phyloP scores from a whole-genome alignment of 2,113 vertebrate genomes.

The Maccullochella peelii region DNA sequence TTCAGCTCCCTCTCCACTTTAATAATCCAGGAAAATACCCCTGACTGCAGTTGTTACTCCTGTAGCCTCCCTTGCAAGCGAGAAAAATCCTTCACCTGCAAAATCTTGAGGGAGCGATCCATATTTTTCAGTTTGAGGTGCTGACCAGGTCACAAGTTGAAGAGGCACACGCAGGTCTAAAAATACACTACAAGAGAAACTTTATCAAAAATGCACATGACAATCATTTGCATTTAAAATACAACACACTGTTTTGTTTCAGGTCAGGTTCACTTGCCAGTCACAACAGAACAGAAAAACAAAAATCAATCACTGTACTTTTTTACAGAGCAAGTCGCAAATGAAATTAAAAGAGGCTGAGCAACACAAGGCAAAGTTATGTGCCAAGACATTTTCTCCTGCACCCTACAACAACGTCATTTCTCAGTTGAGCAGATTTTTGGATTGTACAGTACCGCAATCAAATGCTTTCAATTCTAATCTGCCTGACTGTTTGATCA shows the following conservation, averaged over 20 bases:
- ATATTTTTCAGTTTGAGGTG: slow-evolving; percentile 28
- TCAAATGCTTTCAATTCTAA: slow-evolving; percentile 37
- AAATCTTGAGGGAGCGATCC: not conserved
- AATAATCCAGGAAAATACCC: not conserved
- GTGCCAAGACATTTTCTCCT: slow-evolving; percentile 20
- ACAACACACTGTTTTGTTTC: not conserved
- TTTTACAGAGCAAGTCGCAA: slow-evolving; percentile 21
- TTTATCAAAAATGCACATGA: not conserved
- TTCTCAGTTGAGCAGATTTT: slow-evolving; percentile 2
- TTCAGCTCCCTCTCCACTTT: not conserved
- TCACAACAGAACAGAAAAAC: slow-evolving; percentile 23
- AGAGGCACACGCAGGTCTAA: not conserved
- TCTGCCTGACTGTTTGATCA: slow-evolving; percentile 43
- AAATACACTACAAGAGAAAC: not conserved
- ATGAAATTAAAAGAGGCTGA: slow-evolving; percentile 14
- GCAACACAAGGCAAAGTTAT: not conserved
- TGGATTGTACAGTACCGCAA: not conserved
- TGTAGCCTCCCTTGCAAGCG: not conserved
- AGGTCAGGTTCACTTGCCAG: slow-evolving; percentile 1
- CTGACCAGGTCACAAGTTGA: slow-evolving; percentile 30
- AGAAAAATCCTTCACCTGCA: not conserved
- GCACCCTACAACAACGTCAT: not conserved
- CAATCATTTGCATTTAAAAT: slow-evolving; percentile 30
- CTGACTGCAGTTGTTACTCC: not conserved
- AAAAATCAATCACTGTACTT: not conserved